Conservation (phyloP, 2,113 vertebrate species). For the Gallinago paraguaiae region DNA sequence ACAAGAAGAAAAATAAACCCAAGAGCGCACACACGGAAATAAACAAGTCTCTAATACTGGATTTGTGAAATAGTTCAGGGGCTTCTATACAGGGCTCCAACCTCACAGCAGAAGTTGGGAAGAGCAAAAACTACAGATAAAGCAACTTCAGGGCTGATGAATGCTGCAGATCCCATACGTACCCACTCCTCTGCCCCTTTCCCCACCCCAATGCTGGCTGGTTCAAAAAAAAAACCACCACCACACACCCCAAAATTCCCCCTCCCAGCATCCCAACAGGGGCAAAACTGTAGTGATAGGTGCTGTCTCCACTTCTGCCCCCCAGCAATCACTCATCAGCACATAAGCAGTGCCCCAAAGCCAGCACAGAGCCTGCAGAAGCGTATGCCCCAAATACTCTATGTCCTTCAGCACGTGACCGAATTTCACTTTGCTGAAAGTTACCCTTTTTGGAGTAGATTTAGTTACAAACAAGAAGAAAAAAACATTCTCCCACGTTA, state of each 20-base stretch:
- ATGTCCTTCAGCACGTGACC: fast-evolving
- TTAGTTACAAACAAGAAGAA: neutral
- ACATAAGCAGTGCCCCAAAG: neutral
- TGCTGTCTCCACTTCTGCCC: neutral
- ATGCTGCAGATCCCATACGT: neutral
- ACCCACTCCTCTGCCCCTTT: neutral
- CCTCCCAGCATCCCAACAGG: neutral
- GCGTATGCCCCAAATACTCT: neutral
- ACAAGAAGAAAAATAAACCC: constrained; percentile 10
- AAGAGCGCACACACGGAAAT: neutral
- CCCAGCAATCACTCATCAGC: neutral
- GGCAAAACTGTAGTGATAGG: fast-evolving
- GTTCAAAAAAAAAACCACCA: neutral
- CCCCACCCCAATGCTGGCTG: fast-evolving
- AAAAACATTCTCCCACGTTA: neutral
- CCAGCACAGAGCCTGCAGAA: neutral
- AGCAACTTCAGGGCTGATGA: neutral
- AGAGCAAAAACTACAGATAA: neutral
- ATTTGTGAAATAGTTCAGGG: neutral
- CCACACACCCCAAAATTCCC: neutral
- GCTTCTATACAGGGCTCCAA: neutral
- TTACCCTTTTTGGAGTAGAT: neutral
- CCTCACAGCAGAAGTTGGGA: neutral
- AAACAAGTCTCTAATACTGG: neutral
- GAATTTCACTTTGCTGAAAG: neutral